Evolutionary conservation across 2,888 invertebrate species (phyloP).

Genomic region (Orthosia gothica): DNA sequence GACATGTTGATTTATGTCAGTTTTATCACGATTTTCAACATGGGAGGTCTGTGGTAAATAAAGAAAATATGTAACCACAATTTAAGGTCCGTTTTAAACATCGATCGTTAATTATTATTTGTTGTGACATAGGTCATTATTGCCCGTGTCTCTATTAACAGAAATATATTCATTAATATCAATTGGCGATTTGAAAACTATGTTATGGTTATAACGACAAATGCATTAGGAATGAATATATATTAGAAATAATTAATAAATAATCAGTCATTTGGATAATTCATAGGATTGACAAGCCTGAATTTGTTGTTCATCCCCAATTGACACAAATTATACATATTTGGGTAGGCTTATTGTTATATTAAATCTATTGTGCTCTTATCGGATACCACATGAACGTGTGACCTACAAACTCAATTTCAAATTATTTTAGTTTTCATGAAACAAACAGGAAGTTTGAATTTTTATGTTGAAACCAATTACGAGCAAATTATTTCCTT

Average conservation of each 20-base stretch:
- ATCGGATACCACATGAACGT: not conserved
- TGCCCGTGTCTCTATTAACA: not conserved
- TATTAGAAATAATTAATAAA: constrained; percentile 2
- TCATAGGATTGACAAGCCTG: not conserved
- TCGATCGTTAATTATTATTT: no score
- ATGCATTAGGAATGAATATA: not conserved
- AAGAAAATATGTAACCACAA: not conserved
- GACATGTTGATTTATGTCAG: not conserved
- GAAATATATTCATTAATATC: not conserved
- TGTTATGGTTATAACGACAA: not conserved
- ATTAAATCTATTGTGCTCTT: constrained; percentile 5
- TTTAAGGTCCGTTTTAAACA: not conserved
- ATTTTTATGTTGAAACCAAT: constrained; percentile 22
- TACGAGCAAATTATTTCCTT: constrained; percentile 43
- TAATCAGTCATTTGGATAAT: constrained; percentile 14
- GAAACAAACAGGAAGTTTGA: constrained; percentile 8
- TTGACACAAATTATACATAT: constrained; percentile 1
- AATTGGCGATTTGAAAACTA: constrained; percentile 5
- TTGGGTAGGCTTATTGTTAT: not conserved
- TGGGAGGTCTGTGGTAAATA: not conserved
- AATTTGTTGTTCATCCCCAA: not conserved
- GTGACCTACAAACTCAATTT: not conserved
- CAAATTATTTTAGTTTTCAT: not conserved
- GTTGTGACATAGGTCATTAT: no score
- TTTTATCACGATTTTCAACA: no score